A percentile compares a stretch with the other conserved stretches of the same genome.
phyloP scores from a whole-genome alignment of 2,888 invertebrate genomes.

The Amphipyra berbera region DNA sequence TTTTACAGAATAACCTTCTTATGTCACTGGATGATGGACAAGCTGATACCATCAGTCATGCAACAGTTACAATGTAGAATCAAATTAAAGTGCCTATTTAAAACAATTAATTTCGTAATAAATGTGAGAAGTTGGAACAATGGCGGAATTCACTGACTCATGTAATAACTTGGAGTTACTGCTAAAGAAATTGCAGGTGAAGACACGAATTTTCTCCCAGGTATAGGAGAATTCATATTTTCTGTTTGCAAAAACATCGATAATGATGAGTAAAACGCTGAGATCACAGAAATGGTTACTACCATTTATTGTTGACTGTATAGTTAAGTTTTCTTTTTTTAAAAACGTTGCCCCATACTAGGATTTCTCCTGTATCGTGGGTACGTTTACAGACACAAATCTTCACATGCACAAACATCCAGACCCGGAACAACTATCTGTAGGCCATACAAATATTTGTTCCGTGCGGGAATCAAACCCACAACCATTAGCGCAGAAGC shows the following conservation, averaged over 20 bases:
- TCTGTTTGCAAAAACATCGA: not conserved
- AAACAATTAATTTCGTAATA: slow-evolving; percentile 60
- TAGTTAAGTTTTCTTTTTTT: no score
- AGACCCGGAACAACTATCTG: no score
- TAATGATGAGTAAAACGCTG: no score
- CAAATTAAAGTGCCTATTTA: slow-evolving; percentile 50
- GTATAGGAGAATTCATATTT: not conserved
- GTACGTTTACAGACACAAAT: no score
- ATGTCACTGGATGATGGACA: slow-evolving; percentile 50
- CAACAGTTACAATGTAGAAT: slow-evolving; percentile 52
- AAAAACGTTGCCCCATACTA: no score
- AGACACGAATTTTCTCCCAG: slow-evolving; percentile 3
- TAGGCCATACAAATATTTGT: no score
- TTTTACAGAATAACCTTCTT: slow-evolving; percentile 37
- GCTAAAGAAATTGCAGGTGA: slow-evolving; percentile 36
- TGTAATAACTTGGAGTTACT: slow-evolving; percentile 36
- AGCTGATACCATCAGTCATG: slow-evolving; percentile 51
- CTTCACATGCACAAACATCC: no score
- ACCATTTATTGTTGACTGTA: no score
- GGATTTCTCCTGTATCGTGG: no score
- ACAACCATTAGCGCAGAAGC: no score
- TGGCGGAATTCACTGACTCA: slow-evolving; percentile 54
- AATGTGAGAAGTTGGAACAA: slow-evolving; percentile 62
- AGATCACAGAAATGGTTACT: no score
- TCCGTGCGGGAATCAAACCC: no score